phyloP scores from a whole-genome alignment of 2,113 vertebrate genomes.

The Ictalurus punctatus region DNA sequence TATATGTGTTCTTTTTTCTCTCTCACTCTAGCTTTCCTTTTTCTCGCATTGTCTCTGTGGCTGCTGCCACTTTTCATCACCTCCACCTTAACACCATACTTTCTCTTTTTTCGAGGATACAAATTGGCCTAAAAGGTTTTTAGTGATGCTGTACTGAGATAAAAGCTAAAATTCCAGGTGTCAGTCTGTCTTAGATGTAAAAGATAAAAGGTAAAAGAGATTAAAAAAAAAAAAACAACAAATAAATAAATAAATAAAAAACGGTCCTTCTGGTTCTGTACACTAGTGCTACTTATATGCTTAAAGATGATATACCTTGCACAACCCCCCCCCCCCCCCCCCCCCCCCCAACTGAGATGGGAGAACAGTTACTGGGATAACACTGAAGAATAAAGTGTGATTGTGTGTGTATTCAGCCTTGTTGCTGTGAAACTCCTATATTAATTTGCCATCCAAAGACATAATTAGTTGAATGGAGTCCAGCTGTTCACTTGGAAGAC shows the following conservation, averaged over 20 bases:
- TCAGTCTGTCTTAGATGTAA: constrained; percentile 39
- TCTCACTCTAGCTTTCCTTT: constrained; percentile 16
- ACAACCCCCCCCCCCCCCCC: not conserved
- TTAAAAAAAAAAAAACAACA: not conserved
- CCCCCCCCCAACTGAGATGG: not conserved
- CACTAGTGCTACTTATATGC: not conserved
- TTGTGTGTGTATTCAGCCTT: not conserved
- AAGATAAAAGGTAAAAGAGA: constrained; percentile 31
- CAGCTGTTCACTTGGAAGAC: not conserved
- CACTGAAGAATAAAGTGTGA: not conserved
- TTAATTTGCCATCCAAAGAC: not conserved
- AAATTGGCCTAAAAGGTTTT: constrained; percentile 56
- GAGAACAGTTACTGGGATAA: not conserved
- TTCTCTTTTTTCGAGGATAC: constrained; percentile 13
- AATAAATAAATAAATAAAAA: too few relatives aligned
- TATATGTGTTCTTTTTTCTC: constrained; percentile 18
- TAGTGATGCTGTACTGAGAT: constrained; percentile 5
- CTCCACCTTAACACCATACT: constrained; percentile 45
- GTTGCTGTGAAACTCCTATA: not conserved
- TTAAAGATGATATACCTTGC: not conserved
- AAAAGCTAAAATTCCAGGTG: constrained; percentile 44
- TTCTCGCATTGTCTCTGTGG: constrained; percentile 27
- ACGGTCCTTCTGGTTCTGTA: not conserved
- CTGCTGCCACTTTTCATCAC: constrained; percentile 44
- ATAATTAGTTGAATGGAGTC: not conserved